Conservation (phyloP, 2,797 vertebrate genomes). For the Varecia variegata region DNA sequence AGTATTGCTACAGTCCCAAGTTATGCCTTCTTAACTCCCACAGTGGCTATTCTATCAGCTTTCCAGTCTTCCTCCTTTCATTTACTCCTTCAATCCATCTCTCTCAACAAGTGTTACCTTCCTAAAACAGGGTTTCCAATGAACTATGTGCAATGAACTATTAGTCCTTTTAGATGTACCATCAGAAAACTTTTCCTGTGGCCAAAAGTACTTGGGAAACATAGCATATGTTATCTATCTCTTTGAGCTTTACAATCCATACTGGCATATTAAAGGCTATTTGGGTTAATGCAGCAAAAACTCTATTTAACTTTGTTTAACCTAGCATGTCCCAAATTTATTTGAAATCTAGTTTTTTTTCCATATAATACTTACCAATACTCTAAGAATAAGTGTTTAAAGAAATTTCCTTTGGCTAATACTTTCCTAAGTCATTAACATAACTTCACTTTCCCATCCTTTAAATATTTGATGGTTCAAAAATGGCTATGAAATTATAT, state of each 20-base stretch:
- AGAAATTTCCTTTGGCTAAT: not conserved
- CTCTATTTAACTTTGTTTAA: not conserved
- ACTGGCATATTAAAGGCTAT: not conserved
- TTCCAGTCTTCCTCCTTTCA: not conserved
- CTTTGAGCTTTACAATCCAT: not conserved
- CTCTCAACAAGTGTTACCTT: not conserved
- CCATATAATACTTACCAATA: not conserved
- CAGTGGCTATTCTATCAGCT: not conserved
- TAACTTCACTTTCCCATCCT: slow-evolving; percentile 26
- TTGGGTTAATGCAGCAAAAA: not conserved
- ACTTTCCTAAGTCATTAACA: not conserved
- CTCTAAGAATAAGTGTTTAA: not conserved
- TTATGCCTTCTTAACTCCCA: not conserved
- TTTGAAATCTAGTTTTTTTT: slow-evolving; percentile 3
- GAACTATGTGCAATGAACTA: not conserved
- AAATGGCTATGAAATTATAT: slow-evolving; percentile 30
- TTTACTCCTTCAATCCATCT: not conserved
- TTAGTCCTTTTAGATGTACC: not conserved
- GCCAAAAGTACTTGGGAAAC: not conserved
- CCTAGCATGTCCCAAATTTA: not conserved
- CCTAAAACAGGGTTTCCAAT: not conserved
- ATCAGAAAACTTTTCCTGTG: not conserved
- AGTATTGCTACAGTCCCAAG: no score
- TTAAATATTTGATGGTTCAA: not conserved
- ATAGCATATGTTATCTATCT: not conserved